Evolutionary conservation across 1,140 invertebrate genomes (phyloP), one percentile per base, ranked within the genome.

Genomic region (Brachionus paranguensis): DNA sequence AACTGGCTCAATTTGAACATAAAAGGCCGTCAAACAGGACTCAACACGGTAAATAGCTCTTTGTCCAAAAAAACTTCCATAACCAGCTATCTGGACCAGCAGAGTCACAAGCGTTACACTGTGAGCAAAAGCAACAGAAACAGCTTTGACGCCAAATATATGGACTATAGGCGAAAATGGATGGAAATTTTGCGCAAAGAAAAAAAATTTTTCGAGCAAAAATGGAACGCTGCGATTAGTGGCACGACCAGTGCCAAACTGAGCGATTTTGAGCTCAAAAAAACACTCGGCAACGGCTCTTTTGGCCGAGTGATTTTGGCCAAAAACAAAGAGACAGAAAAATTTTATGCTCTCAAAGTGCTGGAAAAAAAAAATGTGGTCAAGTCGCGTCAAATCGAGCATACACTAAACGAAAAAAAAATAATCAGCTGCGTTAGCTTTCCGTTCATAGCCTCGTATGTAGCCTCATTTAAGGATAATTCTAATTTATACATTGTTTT

Each of bases 401-500:
- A 97, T 89, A 97, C 95, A 78, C 89, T 97, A 64, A 96, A 96
- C 89, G 95, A 97, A 89, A 97, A 97, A 89, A 92, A 94, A 86
- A 97, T 97, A 87, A 91, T 97, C 72, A 95, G 96, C 89, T 95
- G 95, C 20, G 96, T 97, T 88, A 95, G 93, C 89, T 97, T 96
- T 89, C 95, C 95, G 27, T 97, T 97, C 89, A 92, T 97, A 83
- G 95, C 96, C 86, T 96, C 95, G 88, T 91, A 96, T 86, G 93
- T 94, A 89, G 96, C 95, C 91, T 95, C 96, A 88, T 96, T 96
- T 90, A 96, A 97, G 88, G 90, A 85, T 45, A 85, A 85, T 45
- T 97, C 96, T 85, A 98, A 99, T 92, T 92, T 99, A 85, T 99
- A 98, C 90, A 98, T 99, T 96, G 96, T 98, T 86, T 92, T 98